Evolutionary conservation across 2,113 vertebrate genomes (phyloP).

Genomic region (Eidolon helvum): DNA sequence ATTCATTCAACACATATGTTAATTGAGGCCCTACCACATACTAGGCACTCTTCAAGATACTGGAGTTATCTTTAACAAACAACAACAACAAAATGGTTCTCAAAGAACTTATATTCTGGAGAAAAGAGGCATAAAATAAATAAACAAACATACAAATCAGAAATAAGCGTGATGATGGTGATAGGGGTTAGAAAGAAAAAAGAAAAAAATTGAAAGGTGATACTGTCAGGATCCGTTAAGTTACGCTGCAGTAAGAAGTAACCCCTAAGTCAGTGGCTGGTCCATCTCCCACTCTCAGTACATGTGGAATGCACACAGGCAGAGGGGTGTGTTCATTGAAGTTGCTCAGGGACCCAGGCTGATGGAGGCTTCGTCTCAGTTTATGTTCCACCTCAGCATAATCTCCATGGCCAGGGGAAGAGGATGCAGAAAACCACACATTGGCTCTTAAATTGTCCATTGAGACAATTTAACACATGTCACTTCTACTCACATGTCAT

Average conservation of each 20-base stretch:
- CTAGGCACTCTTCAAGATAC: not conserved
- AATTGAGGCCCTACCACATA: not conserved
- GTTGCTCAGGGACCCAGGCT: not conserved
- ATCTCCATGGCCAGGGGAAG: accelerated
- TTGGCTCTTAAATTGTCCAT: not conserved
- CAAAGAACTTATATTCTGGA: not conserved
- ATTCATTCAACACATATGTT: not conserved
- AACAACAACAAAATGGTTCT: not conserved
- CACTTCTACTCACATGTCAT: not conserved
- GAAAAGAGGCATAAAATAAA: not conserved
- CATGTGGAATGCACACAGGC: too few species aligned
- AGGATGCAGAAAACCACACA: not conserved
- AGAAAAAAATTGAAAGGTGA: not conserved
- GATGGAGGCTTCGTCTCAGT: not conserved
- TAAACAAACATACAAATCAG: not conserved
- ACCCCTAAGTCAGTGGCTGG: not conserved
- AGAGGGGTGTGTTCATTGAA: too few species aligned
- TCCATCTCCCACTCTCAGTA: not conserved
- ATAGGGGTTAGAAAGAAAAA: not conserved
- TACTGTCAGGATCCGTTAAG: not conserved
- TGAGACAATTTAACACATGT: not conserved
- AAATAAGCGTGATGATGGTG: not conserved
- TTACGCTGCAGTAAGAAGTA: not conserved
- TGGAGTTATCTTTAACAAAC: not conserved
- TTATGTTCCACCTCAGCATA: not conserved